Conservation (phyloP, 1,140 invertebrate species). For the Plectrocnemia conspersa region DNA sequence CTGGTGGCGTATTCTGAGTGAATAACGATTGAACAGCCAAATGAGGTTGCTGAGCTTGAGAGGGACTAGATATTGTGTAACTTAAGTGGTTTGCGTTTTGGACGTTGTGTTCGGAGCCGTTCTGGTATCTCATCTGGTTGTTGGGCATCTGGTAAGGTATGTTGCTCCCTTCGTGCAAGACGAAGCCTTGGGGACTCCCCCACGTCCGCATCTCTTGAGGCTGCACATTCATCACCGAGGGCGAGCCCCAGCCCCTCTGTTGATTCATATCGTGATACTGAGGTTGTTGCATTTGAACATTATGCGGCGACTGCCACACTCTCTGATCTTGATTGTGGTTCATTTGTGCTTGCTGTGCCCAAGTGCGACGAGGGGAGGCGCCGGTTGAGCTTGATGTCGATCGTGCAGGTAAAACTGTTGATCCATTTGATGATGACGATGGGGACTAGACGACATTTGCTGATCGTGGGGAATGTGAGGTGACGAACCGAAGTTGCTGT, state of each 20-base stretch:
- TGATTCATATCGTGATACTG: slow-evolving; percentile 27
- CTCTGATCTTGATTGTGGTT: slow-evolving; percentile 44
- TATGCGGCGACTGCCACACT: slow-evolving; percentile 44
- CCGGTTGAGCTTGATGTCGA: slow-evolving; percentile 42
- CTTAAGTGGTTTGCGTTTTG: slow-evolving; percentile 43
- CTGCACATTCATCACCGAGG: slow-evolving; percentile 38
- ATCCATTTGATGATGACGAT: slow-evolving; percentile 44
- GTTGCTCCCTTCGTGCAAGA: slow-evolving; percentile 40
- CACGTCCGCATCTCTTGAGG: slow-evolving; percentile 23
- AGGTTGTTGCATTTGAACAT: slow-evolving; percentile 25
- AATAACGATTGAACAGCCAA: slow-evolving; percentile 33
- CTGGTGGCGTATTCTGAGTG: slow-evolving; percentile 36
- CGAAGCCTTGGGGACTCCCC: slow-evolving; percentile 41
- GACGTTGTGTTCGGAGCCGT: slow-evolving; percentile 41
- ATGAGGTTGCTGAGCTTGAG: slow-evolving; percentile 25
- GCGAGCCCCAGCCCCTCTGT: slow-evolving; percentile 44
- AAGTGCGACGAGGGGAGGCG: slow-evolving; percentile 64
- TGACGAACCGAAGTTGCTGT: slow-evolving; percentile 53
- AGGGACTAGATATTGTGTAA: slow-evolving; percentile 45
- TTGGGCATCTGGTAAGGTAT: slow-evolving; percentile 41
- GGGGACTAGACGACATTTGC: slow-evolving; percentile 45
- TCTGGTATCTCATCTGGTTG: slow-evolving; percentile 41
- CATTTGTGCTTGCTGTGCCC: slow-evolving; percentile 64
- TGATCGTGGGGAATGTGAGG: slow-evolving; percentile 53
- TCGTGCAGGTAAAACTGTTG: slow-evolving; percentile 73